Conservation (phyloP, 2,113 vertebrate genomes). For the Erythrocercus mccallii region DNA sequence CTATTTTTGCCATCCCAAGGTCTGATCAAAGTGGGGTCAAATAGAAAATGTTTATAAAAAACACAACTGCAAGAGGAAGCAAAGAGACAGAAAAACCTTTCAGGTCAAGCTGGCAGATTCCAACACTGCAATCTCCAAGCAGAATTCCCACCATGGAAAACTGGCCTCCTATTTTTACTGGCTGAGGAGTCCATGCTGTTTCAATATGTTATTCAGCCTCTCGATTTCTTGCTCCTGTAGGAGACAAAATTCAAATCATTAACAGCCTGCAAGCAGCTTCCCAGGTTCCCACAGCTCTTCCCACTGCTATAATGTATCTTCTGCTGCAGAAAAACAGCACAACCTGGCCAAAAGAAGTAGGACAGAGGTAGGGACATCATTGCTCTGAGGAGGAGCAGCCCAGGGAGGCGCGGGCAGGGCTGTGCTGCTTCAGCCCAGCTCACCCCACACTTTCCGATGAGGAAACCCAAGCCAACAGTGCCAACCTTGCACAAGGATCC, state of each 20-base stretch:
- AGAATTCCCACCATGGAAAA: background rate
- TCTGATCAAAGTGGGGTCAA: background rate
- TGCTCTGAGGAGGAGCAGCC: background rate
- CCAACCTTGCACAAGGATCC: background rate
- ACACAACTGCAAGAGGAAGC: conserved; percentile 2
- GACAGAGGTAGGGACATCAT: background rate
- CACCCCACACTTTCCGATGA: background rate
- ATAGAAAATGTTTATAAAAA: background rate
- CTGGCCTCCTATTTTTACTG: conserved; percentile 10
- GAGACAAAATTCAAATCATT: background rate
- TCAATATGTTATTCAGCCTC: conserved; percentile 79
- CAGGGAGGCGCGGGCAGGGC: background rate
- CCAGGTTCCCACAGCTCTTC: background rate
- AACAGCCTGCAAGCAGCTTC: background rate
- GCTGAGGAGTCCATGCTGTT: conserved; percentile 71
- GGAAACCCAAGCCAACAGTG: background rate
- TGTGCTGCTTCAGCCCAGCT: background rate
- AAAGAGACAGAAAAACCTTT: conserved; percentile 4
- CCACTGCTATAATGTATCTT: background rate
- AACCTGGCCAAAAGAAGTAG: background rate
- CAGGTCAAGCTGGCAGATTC: background rate
- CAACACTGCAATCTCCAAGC: background rate
- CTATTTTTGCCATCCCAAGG: background rate
- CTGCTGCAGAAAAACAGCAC: background rate
- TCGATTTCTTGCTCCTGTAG: conserved; percentile 87